A percentile compares a stretch with the other conserved stretches of the same genome.
Conservation (phyloP, 1,140 invertebrate species). For the Hypsibius dujardini region DNA sequence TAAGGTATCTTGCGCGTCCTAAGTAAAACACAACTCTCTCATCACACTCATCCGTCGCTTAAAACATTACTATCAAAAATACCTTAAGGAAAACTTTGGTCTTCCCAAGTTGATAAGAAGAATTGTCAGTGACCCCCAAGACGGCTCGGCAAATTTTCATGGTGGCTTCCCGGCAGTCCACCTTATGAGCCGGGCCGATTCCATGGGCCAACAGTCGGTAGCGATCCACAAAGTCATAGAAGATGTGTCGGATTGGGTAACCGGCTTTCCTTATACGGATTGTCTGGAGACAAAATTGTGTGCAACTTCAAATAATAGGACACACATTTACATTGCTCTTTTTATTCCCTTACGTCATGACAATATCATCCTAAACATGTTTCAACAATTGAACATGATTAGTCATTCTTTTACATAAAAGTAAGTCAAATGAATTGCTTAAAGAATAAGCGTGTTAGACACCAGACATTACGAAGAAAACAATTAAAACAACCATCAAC, state of each 20-base stretch:
- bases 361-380: too few relatives aligned
- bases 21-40: constrained; percentile 18
- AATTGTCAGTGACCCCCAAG: constrained; percentile 73
- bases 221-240: constrained; percentile 84
- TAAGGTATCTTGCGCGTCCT: constrained; percentile 87
- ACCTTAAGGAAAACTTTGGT: constrained; percentile 92
- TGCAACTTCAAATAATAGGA: too few relatives aligned
- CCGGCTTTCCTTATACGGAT: constrained; percentile 88
- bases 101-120: constrained; percentile 89
- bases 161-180: constrained; percentile 67
- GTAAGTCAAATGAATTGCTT: too few relatives aligned
- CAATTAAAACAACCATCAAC: too few relatives aligned
- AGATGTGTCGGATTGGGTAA: constrained; percentile 91
- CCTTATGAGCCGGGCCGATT: constrained; percentile 76
- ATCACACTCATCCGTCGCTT: too few relatives aligned
- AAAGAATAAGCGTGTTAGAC: too few relatives aligned
- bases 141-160: constrained; percentile 72
- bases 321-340: too few relatives aligned
- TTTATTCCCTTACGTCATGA: too few relatives aligned
- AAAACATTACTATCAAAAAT: constrained; percentile 3
- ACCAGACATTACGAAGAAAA: too few relatives aligned
- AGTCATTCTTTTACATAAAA: too few relatives aligned
- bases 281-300: too few relatives aligned
- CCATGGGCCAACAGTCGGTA: constrained; percentile 84
- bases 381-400: too few relatives aligned